Base-by-base conservation (phyloP, 1,140 invertebrate genomes). In the Drosophila willistoni region DNA sequence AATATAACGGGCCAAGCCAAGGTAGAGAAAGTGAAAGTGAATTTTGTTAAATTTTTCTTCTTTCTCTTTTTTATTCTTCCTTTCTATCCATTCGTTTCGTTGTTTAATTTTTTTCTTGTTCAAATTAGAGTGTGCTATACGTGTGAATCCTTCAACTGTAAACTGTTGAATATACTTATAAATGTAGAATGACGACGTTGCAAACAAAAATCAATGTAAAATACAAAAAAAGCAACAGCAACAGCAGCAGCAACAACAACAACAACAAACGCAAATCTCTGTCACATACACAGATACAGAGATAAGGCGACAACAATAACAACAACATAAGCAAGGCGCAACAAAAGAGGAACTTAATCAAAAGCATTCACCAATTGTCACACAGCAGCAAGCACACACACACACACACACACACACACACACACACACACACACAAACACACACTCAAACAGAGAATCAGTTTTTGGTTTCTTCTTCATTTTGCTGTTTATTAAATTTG, bases 121-220 rank as follows among this genome's bases (percentile, higher is more conserved):
- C 10, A 25, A 17, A 59, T 22, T 54, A 36, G 22, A 22, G 47
- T 22, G 56, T 22, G 56, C 14, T 44, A 73, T 55, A 54, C 39
- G 64, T 67, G 63, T 44, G 42, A 39, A 65, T 77, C 61, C 67
- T 77, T 79, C 33, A 59, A 71, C 54, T 60, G 73, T 64, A 83
- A 87, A 83, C 83, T 87, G 83, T 87, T 87, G 83, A 87, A 87
- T 87, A 83, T 89, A 83, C 83, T 83, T 84, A 89, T 87, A 84
- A 87, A 87, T 87, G 79, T 87, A 87, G 84, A 87, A 87, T 87
- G 84, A 87, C 84, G 84, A 87, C 84, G 84, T 77, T 89, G 80
- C 84, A 77, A 80, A 84, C 84, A 89, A 89, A 89, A 87, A 87
- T 87, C 80, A 87, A 89, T 87, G 80, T 89, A 59, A 80, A 77